phyloP scores from a whole-genome alignment of 2,113 vertebrate species.

The Alectura lathami region DNA sequence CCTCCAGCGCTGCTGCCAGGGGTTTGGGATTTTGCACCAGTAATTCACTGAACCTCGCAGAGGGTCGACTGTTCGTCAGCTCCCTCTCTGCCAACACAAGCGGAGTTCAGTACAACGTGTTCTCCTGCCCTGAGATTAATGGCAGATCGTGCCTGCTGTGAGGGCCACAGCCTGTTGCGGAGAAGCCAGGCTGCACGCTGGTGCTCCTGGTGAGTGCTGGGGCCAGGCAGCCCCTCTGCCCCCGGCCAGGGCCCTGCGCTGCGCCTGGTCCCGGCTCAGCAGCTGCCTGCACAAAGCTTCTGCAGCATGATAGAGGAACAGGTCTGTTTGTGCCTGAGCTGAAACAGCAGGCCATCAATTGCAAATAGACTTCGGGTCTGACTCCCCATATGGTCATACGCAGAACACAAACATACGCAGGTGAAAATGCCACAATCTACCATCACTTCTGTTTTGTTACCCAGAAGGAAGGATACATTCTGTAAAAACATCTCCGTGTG shows the following conservation, averaged over 20 bases:
- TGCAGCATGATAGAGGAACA: background rate
- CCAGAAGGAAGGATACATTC: background rate
- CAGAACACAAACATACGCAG: background rate
- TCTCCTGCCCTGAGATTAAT: slow-evolving; percentile 24
- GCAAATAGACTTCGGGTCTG: background rate
- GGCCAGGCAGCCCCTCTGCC: background rate
- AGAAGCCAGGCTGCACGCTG: background rate
- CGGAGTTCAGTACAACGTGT: background rate
- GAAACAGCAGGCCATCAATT: background rate
- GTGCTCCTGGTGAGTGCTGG: background rate
- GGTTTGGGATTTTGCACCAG: slow-evolving; percentile 3
- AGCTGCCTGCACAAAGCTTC: rapidly evolving
- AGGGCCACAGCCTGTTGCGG: background rate
- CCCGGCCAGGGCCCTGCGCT: too few species aligned
- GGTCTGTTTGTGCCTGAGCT: background rate
- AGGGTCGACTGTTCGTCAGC: slow-evolving; percentile 53
- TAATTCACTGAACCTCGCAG: slow-evolving; percentile 30
- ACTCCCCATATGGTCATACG: background rate
- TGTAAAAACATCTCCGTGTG: background rate
- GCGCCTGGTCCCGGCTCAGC: background rate
- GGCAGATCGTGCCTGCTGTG: background rate
- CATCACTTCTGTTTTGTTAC: background rate
- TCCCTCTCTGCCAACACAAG: slow-evolving; percentile 30
- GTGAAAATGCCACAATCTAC: background rate
- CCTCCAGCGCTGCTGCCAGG: background rate